A percentile compares a stretch with the other conserved stretches of the same genome.
Conservation (phyloP, 2,797 vertebrate species). For the Neosalanx taihuensis region DNA sequence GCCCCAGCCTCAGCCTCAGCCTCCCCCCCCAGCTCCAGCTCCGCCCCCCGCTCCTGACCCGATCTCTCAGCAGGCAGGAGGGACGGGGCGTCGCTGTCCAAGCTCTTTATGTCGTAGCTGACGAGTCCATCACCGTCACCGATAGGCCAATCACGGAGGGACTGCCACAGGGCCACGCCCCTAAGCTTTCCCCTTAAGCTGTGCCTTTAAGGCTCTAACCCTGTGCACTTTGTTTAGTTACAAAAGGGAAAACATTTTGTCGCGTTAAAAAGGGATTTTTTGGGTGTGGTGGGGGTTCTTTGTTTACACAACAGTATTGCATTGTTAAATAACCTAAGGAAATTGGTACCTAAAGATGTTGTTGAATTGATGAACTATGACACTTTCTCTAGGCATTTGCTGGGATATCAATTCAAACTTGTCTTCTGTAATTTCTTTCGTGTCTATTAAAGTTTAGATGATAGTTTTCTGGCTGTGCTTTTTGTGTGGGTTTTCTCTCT, state of each 20-base stretch:
- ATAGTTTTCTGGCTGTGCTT: conserved; percentile 66
- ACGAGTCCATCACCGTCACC: conserved; percentile 74
- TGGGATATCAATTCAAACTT: background rate
- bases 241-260: background rate
- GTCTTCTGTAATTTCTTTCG: conserved; percentile 47
- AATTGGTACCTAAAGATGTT: no score
- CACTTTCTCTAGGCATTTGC: no score
- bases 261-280: background rate
- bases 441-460: conserved; percentile 67
- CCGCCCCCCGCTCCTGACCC: background rate
- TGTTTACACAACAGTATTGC: conserved; percentile 39
- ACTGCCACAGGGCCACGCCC: conserved; percentile 46
- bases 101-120: conserved; percentile 75
- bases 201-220: background rate
- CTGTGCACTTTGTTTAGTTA: background rate
- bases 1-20: conserved; percentile 61
- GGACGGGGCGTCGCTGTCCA: conserved; percentile 65
- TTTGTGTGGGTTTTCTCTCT: conserved; percentile 61
- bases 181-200: background rate
- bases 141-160: conserved; percentile 54
- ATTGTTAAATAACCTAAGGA: conserved; percentile 17
- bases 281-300: conserved; percentile 20
- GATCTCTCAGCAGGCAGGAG: conserved; percentile 69
- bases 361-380: no score
- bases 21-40: conserved; percentile 61